phyloP scores from a whole-genome alignment of 1,140 invertebrate species.

The Trichoplusia ni region DNA sequence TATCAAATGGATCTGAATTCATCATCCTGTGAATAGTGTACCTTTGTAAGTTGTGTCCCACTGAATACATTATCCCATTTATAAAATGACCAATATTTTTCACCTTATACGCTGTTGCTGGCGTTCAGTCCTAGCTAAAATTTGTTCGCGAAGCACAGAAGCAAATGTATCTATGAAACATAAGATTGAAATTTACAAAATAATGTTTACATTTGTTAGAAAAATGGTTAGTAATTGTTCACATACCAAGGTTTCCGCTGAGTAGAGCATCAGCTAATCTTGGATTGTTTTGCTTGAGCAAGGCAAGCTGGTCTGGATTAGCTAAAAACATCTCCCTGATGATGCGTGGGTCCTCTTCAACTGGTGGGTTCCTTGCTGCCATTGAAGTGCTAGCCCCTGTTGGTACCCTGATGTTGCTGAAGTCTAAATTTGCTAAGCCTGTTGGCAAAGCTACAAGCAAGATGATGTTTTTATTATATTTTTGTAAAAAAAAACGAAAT shows the following conservation, averaged over 20 bases:
- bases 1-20: slow-evolving; percentile 96
- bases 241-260: slow-evolving; percentile 88
- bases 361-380: slow-evolving; percentile 76
- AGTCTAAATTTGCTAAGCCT: slow-evolving; percentile 85
- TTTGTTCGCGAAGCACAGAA: slow-evolving; percentile 90
- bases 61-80: background rate
- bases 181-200: slow-evolving; percentile 39
- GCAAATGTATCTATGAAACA: slow-evolving; percentile 88
- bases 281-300: slow-evolving; percentile 97
- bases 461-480: slow-evolving; percentile 36
- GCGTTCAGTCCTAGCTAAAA: slow-evolving; percentile 88
- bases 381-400: slow-evolving; percentile 65
- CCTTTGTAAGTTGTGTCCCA: background rate
- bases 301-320: slow-evolving; percentile 95
- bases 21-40: slow-evolving; percentile 85
- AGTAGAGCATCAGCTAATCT: slow-evolving; percentile 94
- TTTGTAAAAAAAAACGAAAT: slow-evolving; percentile 30
- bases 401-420: slow-evolving; percentile 92
- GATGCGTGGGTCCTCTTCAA: slow-evolving; percentile 92
- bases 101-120: slow-evolving; percentile 89
- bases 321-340: slow-evolving; percentile 94
- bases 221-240: background rate
- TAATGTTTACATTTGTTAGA: background rate
- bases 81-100: slow-evolving; percentile 11
- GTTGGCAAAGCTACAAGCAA: slow-evolving; percentile 63